These are phyloP conservation scores for Turritopsis rubra DNA, from an alignment of 30 jellyfish, hydroid and myxozoan species.

Conservation along the genomic window DNA sequence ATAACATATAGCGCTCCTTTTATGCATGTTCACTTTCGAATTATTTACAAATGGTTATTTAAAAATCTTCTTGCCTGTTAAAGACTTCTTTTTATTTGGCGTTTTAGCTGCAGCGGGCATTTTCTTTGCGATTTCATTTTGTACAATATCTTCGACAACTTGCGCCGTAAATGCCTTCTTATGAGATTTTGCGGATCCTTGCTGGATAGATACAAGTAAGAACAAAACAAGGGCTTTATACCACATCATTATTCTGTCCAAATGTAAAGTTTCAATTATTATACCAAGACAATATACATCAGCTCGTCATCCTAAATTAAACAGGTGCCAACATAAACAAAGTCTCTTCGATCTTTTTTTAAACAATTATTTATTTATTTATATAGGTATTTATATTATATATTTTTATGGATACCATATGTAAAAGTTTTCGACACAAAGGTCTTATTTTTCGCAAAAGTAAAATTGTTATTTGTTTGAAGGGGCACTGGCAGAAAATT, in stretches of 20 bases:
- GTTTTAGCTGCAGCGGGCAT: conserved; percentile 42
- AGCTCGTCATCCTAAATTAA: not conserved
- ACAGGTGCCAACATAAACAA: not conserved
- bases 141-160: conserved; percentile 31
- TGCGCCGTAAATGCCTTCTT: conserved; percentile 36
- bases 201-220: not conserved
- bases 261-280: no score
- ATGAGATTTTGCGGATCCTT: not conserved
- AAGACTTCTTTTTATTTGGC: conserved; percentile 11
- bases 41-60: no score
- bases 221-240: not conserved
- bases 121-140: conserved; percentile 37
- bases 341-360: not conserved
- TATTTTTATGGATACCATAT: not conserved
- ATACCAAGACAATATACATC: not conserved
- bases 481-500: conserved; percentile 19
- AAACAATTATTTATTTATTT: not conserved
- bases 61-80: conserved; percentile 21
- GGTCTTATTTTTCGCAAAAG: not conserved
- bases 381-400: not conserved
- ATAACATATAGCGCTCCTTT: no score
- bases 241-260: not conserved
- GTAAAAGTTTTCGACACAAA: not conserved
- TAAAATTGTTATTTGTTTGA: conserved; percentile 27
- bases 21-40: no score